Percentiles rank a stretch among this genome's conserved stretches.
phyloP scores from a whole-genome alignment of 2,888 invertebrate species.

The Stenoptilia bipunctidactyla region DNA sequence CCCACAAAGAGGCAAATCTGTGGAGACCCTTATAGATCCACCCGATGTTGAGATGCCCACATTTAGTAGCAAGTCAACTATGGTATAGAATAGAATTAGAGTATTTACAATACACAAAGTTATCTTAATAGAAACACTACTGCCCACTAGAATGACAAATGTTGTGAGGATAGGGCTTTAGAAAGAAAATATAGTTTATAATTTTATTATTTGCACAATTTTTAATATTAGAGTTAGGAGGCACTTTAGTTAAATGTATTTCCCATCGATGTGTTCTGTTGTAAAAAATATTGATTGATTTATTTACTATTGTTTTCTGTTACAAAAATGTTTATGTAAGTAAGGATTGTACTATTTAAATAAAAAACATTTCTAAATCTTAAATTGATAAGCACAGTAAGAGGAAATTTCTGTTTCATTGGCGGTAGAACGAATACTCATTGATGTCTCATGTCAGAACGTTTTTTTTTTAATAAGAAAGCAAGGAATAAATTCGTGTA shows the following conservation, averaged over 20 bases:
- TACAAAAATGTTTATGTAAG: constrained; percentile 18
- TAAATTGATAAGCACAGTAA: constrained; percentile 31
- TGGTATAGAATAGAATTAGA: constrained; percentile 36
- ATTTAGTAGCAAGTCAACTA: constrained; percentile 56
- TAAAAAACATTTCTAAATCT: constrained; percentile 1
- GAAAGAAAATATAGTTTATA: too few relatives aligned
- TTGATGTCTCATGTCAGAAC: constrained; percentile 2
- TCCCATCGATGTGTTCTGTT: constrained; percentile 45
- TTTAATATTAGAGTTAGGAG: constrained; percentile 5
- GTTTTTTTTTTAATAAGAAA: constrained; percentile 38
- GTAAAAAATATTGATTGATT: constrained; percentile 27
- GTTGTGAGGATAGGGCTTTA: constrained; percentile 18
- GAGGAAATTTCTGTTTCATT: constrained; percentile 69
- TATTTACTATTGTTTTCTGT: constrained; percentile 22
- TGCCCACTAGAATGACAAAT: constrained; percentile 32
- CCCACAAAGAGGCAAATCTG: constrained; percentile 48
- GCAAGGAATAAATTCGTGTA: constrained; percentile 46
- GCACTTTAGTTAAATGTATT: constrained; percentile 19
- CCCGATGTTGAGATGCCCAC: constrained; percentile 43
- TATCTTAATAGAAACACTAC: constrained; percentile 17
- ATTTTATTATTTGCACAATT: background rate
- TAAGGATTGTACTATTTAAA: constrained; percentile 20
- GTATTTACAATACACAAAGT: constrained; percentile 2
- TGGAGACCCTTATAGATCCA: constrained; percentile 58
- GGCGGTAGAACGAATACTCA: constrained; percentile 48